Evolutionary conservation across 1,140 invertebrate species (phyloP), one percentile per base, ranked within the genome.

Genomic region (Drosophila arawakana): DNA sequence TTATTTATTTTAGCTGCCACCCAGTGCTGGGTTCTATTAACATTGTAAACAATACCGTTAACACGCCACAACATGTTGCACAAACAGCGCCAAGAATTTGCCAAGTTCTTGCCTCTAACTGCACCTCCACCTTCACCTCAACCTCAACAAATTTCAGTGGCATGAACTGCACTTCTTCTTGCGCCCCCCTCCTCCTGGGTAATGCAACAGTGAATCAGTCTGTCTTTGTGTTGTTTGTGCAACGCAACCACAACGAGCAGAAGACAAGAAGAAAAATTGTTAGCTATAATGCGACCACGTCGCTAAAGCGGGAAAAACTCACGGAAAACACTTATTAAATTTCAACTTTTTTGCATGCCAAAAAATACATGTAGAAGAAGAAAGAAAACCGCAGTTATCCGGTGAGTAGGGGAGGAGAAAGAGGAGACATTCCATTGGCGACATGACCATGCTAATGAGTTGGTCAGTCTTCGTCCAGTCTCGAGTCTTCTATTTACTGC

Each of bases 31-130:
- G 75, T 78, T 84, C 81, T 85, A 82, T 86, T 86, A 85, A 81
- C 80, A 81, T 81, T 85, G 82, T 85, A 85, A 85, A 85, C 82
- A 85, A 85, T 85, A 85, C 82, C 82, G 82, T 85, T 85, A 86
- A 85, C 82, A 85, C 76, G 78, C 65, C 73, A 67, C 76, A 75
- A 78, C 80, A 83, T 61, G 78, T 54, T 67, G 70, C 70, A 73
- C 70, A 70, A 61, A 74, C 58, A 70, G 15, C 30, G 46, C 21
- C 13, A 55, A 46, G 58, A 74, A 74, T 74, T 61, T 57, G 66
- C 57, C 58, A 69, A 41, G 34, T 69, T 52, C 43, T 15, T 60
- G 21, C 35, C 35, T 37, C 25, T 3, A 30, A 4, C 25, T 30
- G 4, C 25, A 30, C 25, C 25, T 30, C 6, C 25, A 30, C 25